Base-by-base conservation (phyloP, 2,797 vertebrate genomes). In the Sciaenops ocellatus region DNA sequence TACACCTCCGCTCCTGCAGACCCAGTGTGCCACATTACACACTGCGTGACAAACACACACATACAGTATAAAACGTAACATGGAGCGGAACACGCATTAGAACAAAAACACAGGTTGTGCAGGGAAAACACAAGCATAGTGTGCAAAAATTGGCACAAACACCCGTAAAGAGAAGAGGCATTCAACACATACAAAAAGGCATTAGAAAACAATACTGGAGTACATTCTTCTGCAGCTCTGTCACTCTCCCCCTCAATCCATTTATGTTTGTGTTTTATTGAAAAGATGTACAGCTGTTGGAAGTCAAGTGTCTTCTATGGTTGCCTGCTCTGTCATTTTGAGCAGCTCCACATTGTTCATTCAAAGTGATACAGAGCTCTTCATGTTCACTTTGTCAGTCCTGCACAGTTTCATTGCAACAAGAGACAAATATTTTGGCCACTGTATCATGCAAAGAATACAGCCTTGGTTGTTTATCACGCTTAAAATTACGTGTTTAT, bases 281-380 rank as follows among this genome's bases (percentile, higher is more conserved):
- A 57, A 60, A 55, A 15, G 68, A 42, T 26, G 42, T 28, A 41
- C 67, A 78, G 79, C 78, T 85, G 77, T 41, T 65, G 69, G 69
- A 70, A 71, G 76, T 52, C 3, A 24, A 80, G 67, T 20, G 59
- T 62, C 22, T 42, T 73, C 47, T 64, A 5, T 0, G 30, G 59
- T 42, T 44, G 17, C 18, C 28, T 51, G 22, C 44, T 67, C 72
- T 70, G 76, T 85, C 73, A 76, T 57, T 79, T 17, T 28, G 44
- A 82, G 71, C 38, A 5, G 67, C 70, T 69, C 41, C 11, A 47
- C 55, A 54, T 76, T 75, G 76, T 82, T 76, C 69, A 71, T 55
- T 76, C 55, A 64, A 66, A 78, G 56, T 26, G 48, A 71, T 64
- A 64, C 72, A n/a, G 55, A 6, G 38, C 55, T 78, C 42, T 57